Conservation (phyloP, 1,140 invertebrate genomes). For the Apis florea region DNA sequence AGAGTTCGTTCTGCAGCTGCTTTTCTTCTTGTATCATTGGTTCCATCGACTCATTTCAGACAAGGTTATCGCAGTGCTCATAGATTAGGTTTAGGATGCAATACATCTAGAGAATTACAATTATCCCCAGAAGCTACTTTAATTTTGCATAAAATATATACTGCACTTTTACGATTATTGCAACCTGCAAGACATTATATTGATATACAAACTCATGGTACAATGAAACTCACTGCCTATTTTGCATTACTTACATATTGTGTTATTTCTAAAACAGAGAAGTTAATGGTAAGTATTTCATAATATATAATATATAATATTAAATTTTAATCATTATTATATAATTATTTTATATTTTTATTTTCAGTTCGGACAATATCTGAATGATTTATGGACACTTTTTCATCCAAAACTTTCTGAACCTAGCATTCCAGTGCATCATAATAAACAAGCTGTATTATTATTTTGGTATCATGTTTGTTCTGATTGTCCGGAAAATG, state of each 20-base stretch:
- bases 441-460: conserved; percentile 95
- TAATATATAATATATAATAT: too few species aligned
- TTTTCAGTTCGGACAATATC: conserved; percentile 91
- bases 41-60: conserved; percentile 93
- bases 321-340: background rate
- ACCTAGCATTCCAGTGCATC: conserved; percentile 95
- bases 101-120: conserved; percentile 78
- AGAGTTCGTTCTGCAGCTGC: conserved; percentile 93
- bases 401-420: conserved; percentile 97
- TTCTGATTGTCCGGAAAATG: conserved; percentile 95
- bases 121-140: conserved; percentile 87
- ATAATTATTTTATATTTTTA: conserved; percentile 48
- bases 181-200: conserved; percentile 92
- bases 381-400: conserved; percentile 94
- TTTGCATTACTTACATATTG: conserved; percentile 95
- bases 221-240: conserved; percentile 94
- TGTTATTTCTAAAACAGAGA: conserved; percentile 93
- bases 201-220: conserved; percentile 91
- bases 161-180: conserved; percentile 87
- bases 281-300: conserved; percentile 88
- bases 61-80: conserved; percentile 89
- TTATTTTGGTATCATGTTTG: conserved; percentile 96
- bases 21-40: conserved; percentile 91
- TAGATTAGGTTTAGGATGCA: conserved; percentile 76
- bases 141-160: conserved; percentile 92